Percentiles rank a stretch among this genome's conserved stretches.
Evolutionary conservation across 2,888 invertebrate genomes (phyloP).

Genomic region (Protonemura montana): DNA sequence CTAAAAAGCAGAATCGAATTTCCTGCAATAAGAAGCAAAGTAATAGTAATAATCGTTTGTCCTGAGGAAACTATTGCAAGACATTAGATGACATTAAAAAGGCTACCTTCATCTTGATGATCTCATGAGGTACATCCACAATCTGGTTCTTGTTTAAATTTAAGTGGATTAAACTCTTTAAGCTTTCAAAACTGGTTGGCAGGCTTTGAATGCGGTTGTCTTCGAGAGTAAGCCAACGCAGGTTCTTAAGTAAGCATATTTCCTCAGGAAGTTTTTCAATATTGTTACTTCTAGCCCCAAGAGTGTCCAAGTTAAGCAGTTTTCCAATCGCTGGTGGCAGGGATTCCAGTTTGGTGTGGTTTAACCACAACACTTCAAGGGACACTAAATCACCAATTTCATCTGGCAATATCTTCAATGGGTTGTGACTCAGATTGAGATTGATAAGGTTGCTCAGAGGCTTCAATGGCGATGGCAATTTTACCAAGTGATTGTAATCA

Average conservation of each 20-base stretch:
- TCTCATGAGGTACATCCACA: slow-evolving; percentile 61
- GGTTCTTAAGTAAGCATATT: slow-evolving; percentile 64
- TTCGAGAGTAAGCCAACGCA: slow-evolving; percentile 73
- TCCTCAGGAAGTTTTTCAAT: slow-evolving; percentile 66
- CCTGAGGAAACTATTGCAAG: background rate
- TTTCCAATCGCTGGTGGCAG: slow-evolving; percentile 70
- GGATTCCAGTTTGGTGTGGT: slow-evolving; percentile 64
- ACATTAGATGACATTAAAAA: background rate
- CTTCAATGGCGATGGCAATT: slow-evolving; percentile 68
- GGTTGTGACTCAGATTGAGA: slow-evolving; percentile 73
- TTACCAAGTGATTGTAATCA: slow-evolving; percentile 70
- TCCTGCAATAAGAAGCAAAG: slow-evolving; percentile 30
- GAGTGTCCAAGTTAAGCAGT: slow-evolving; percentile 68
- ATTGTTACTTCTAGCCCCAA: slow-evolving; percentile 72
- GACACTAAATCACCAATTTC: slow-evolving; percentile 68
- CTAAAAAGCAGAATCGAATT: slow-evolving; percentile 44
- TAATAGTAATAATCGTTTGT: background rate
- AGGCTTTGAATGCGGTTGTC: slow-evolving; percentile 65
- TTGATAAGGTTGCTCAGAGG: slow-evolving; percentile 67
- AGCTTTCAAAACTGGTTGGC: slow-evolving; percentile 63
- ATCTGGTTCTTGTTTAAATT: slow-evolving; percentile 69
- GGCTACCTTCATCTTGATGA: slow-evolving; percentile 58
- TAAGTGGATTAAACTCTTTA: slow-evolving; percentile 67
- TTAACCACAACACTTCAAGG: slow-evolving; percentile 74
- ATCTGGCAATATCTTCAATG: slow-evolving; percentile 65